Conservation (phyloP, 1,140 invertebrate genomes). For the Drosophila aff. region DNA sequence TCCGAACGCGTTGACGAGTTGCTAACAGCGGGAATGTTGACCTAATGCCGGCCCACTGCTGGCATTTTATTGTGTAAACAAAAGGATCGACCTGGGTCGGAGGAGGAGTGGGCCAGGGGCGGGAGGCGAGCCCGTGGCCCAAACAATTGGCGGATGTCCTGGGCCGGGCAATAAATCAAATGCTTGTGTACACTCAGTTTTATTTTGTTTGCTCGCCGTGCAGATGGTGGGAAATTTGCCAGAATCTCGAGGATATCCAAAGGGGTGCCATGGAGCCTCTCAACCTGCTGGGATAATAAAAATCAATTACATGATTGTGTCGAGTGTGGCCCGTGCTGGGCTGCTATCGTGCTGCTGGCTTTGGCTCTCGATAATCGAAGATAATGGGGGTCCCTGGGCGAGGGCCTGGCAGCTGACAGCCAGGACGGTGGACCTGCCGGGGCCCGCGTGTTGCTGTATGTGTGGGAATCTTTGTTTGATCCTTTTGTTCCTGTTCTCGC, state of each 20-base stretch:
- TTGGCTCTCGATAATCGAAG: conserved; percentile 62
- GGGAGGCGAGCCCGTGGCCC: conserved; percentile 32
- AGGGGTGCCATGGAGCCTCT: neutral
- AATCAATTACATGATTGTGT: conserved; percentile 66
- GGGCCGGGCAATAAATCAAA: conserved; percentile 64
- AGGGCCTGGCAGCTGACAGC: conserved; percentile 49
- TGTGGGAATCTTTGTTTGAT: conserved; percentile 34
- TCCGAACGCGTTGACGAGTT: conserved; percentile 52
- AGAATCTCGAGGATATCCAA: conserved; percentile 29
- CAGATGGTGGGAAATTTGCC: conserved; percentile 62
- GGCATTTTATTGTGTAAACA: conserved; percentile 54
- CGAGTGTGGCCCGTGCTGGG: conserved; percentile 12
- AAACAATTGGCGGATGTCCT: conserved; percentile 64
- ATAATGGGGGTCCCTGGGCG: conserved; percentile 54
- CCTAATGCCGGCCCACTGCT: conserved; percentile 40
- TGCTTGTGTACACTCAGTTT: conserved; percentile 62
- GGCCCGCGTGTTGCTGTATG: neutral
- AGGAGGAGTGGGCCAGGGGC: neutral
- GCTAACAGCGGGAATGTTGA: conserved; percentile 44
- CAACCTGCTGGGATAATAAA: conserved; percentile 62
- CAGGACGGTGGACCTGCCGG: conserved; percentile 26
- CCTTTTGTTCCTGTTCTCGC: conserved; percentile 14
- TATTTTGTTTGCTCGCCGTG: conserved; percentile 58
- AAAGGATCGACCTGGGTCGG: conserved; percentile 5
- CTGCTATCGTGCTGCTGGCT: conserved; percentile 19